Percentiles rank a stretch among this genome's conserved stretches.
These are phyloP conservation scores for Patella caerulea DNA, from an alignment of 2,888 invertebrate genomes.

Conservation along the genomic window DNA sequence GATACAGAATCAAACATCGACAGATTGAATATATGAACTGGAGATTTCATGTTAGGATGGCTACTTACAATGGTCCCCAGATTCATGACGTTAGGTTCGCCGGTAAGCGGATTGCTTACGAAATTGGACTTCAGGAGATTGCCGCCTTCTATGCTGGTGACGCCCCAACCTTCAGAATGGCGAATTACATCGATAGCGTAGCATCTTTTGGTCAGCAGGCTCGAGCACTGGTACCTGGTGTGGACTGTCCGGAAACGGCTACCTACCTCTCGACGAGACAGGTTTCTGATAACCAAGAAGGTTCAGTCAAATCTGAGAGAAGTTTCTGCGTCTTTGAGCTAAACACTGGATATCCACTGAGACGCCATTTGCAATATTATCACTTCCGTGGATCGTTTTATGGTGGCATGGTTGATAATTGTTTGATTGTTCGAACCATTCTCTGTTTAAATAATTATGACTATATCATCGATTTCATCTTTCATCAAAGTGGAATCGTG, in stretches of 20 bases:
- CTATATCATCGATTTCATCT: slow-evolving; percentile 36
- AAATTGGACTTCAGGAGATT: slow-evolving; percentile 43
- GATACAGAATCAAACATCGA: slow-evolving; percentile 35
- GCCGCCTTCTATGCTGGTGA: slow-evolving; percentile 37
- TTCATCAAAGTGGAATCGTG: slow-evolving; percentile 36
- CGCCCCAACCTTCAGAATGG: slow-evolving; percentile 18
- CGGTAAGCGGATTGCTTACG: slow-evolving; percentile 40
- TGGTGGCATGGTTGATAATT: slow-evolving; percentile 28
- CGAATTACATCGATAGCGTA: slow-evolving; percentile 31
- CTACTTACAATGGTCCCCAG: slow-evolving; percentile 31
- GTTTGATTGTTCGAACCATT: slow-evolving; percentile 30
- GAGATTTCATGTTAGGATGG: slow-evolving; percentile 41
- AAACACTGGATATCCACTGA: slow-evolving; percentile 31
- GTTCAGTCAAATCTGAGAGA: neutral
- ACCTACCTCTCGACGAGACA: slow-evolving; percentile 27
- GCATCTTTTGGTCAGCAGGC: slow-evolving; percentile 27
- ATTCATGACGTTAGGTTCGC: slow-evolving; percentile 32
- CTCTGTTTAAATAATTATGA: slow-evolving; percentile 35
- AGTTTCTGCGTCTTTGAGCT: slow-evolving; percentile 40
- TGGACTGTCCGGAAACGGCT: slow-evolving; percentile 39
- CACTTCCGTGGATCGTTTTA: slow-evolving; percentile 17
- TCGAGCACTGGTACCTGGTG: slow-evolving; percentile 28
- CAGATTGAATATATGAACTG: slow-evolving; percentile 40
- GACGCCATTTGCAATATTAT: slow-evolving; percentile 20
- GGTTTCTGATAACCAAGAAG: slow-evolving; percentile 6